Evolutionary conservation across 2,113 vertebrate species (phyloP).

Genomic region (Eudyptes chrysolophus): DNA sequence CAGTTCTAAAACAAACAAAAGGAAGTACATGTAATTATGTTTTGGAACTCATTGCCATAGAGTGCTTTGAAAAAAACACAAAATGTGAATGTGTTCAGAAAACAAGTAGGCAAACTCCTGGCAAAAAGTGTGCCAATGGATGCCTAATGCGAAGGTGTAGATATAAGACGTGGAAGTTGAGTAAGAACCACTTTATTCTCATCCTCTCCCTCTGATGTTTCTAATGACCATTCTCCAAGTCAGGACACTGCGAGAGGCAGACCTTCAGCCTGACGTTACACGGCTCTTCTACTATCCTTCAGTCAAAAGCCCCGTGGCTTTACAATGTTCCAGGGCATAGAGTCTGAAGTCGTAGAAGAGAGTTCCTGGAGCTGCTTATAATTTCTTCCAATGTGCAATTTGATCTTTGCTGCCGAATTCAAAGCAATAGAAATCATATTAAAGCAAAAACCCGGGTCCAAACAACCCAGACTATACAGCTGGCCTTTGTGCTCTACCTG

Average conservation of each 20-base stretch:
- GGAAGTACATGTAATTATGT: not conserved
- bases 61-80: not conserved
- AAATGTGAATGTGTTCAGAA: not conserved
- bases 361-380: not conserved
- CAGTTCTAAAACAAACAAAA: not conserved
- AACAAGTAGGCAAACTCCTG: not conserved
- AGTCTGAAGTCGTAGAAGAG: not conserved
- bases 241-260: accelerated
- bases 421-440: not conserved
- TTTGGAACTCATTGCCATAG: not conserved
- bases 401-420: not conserved
- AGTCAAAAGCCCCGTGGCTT: accelerated
- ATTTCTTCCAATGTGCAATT: accelerated
- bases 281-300: accelerated
- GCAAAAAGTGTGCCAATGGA: not conserved
- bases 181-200: not conserved
- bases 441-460: not conserved
- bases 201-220: not conserved
- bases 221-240: accelerated
- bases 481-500: accelerated
- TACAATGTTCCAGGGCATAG: accelerated
- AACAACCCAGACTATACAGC: not conserved
- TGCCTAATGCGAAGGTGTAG: accelerated
- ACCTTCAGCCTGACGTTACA: not conserved
- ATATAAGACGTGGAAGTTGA: accelerated